These are phyloP conservation scores for Lasioglossum leucozonium DNA, from an alignment of 2,888 invertebrate species.

Conservation along the genomic window DNA sequence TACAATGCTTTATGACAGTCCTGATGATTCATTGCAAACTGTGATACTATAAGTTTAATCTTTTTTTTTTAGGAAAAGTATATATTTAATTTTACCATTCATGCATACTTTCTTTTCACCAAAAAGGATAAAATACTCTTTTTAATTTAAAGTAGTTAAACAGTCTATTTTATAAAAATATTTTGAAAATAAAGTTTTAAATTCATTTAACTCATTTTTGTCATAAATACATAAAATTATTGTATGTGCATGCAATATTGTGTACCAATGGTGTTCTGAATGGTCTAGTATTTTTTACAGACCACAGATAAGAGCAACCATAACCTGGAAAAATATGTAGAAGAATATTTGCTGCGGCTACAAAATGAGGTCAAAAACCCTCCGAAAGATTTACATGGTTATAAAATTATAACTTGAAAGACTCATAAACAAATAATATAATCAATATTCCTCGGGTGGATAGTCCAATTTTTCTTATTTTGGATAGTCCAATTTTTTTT, in stretches of 20 bases:
- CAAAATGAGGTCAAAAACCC: neutral
- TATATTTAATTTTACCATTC: neutral
- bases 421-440: neutral
- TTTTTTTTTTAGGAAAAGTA: neutral
- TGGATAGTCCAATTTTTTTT: no score
- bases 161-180: neutral
- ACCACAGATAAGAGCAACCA: no score
- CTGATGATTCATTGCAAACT: no score
- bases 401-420: neutral
- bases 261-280: no score
- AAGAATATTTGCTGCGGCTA: neutral
- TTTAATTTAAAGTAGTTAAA: neutral
- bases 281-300: no score
- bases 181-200: no score
- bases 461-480: no score
- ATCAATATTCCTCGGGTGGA: neutral
- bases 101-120: neutral
- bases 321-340: no score
- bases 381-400: neutral
- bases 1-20: no score
- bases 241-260: no score
- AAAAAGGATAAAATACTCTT: neutral
- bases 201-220: no score
- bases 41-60: neutral
- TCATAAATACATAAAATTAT: no score